Conservation (phyloP, 2,113 vertebrate genomes). For the Neofelis nebulosa region DNA sequence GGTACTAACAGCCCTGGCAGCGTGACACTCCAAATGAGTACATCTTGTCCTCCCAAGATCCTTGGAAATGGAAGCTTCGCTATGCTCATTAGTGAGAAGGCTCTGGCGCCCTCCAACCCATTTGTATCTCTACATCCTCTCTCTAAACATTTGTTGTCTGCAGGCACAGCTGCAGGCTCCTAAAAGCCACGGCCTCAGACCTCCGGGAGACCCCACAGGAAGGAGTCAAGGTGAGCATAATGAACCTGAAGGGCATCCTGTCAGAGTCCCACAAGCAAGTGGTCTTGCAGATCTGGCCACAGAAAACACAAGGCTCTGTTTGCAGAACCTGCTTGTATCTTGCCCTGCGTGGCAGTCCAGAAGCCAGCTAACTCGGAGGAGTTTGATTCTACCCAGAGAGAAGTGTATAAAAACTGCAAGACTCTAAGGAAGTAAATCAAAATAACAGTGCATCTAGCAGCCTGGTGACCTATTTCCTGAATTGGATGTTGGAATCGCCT, state of each 20-base stretch:
- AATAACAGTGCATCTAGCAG: slow-evolving; percentile 71
- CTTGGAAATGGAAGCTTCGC: slow-evolving; percentile 60
- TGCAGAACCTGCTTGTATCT: neutral
- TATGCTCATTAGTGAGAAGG: slow-evolving; percentile 69
- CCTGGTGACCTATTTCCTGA: slow-evolving; percentile 79
- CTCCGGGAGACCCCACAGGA: neutral
- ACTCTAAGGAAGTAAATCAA: slow-evolving; percentile 73
- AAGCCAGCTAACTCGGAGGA: slow-evolving; percentile 28
- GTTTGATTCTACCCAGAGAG: slow-evolving; percentile 37
- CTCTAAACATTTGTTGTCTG: slow-evolving; percentile 68
- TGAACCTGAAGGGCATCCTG: neutral
- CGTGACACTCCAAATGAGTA: slow-evolving; percentile 40
- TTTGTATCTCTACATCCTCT: slow-evolving; percentile 62
- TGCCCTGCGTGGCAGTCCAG: neutral
- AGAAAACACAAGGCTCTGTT: neutral
- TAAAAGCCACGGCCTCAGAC: neutral
- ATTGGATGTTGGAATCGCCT: slow-evolving; percentile 72
- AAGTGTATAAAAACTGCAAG: slow-evolving; percentile 52
- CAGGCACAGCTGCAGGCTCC: slow-evolving; percentile 64
- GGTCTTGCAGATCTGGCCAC: neutral
- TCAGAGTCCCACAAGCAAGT: slow-evolving; percentile 38
- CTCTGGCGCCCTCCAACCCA: slow-evolving; percentile 50
- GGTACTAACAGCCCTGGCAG: slow-evolving; percentile 60
- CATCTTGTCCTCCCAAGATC: slow-evolving; percentile 61
- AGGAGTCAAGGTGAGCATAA: slow-evolving; percentile 20